Base-by-base conservation (phyloP, 2,888 invertebrate species). In the Helicoverpa assulta region DNA sequence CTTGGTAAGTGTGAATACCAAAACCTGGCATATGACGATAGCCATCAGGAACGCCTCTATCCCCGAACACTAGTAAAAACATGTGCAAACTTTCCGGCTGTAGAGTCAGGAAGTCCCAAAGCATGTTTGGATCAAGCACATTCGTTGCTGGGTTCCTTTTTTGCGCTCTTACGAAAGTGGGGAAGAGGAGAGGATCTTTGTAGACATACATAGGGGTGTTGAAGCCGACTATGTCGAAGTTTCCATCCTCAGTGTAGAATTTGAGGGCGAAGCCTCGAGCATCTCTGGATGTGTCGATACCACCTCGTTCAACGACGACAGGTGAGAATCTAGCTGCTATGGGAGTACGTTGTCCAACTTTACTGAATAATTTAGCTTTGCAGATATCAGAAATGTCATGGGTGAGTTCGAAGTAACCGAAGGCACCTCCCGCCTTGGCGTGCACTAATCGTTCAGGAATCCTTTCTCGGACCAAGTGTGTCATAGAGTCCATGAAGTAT, bases 381-480 rank as follows among this genome's bases (percentile, higher is more conserved):
- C 96, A 96, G 85, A 98, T 98, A 84, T 97, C 96, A 5, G 96
- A 96, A 71, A 98, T 97, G 87, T 98, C 98, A 83, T 98, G 97
- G 0, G 98, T 98, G 5, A 98, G 97, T 92, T 98, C 97, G 82
- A 98, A 98, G 85, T 97, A 97, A 0, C 97, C 98, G 88, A 98
- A 98, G 4, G 98, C 98, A n/a, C 98, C 98, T 51, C 97, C 98
- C 73, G 98, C 99, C 92, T 99, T 99, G 0, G 99, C 99, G 90
- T 99, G 99, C 0, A 98, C 98, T 0, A 99, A 97, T 79, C 99
- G 96, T 89, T 99, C 99, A 0, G 99, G 99, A 81, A 99, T 99
- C 60, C 99, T 96, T 90, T 99, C 99, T 40, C 98, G 95, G 86
- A 97, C 97, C 85, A 99, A 98, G 87, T 98, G 97, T 0, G 97